Conservation (phyloP, 2,888 invertebrate species). For the Cerceris rybyensis region DNA sequence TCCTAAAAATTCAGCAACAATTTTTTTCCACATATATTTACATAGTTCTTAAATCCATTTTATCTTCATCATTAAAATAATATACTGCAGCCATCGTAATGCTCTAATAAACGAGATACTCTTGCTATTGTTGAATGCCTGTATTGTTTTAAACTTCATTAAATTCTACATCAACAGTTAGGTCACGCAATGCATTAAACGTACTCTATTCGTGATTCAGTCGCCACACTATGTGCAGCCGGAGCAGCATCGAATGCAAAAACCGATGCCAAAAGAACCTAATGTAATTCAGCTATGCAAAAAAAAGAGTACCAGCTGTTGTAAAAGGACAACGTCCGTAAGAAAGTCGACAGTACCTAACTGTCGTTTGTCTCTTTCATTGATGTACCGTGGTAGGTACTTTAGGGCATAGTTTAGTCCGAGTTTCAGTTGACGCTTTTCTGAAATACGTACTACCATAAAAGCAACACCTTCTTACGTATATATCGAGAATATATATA, state of each 20-base stretch:
- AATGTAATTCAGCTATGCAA: not conserved
- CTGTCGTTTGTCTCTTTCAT: constrained; percentile 10
- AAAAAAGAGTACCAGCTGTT: not conserved
- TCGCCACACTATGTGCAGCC: not conserved
- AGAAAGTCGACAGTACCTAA: not conserved
- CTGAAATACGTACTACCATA: constrained; percentile 2
- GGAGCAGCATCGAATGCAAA: constrained; percentile 4
- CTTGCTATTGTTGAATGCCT: too few species aligned
- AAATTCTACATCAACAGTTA: constrained; percentile 1
- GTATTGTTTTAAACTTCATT: not conserved
- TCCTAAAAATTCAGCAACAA: too few species aligned
- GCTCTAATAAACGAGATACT: too few species aligned
- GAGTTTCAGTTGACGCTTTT: constrained; percentile 10
- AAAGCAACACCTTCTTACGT: not conserved
- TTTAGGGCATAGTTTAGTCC: constrained; percentile 26
- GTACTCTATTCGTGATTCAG: constrained; percentile 21
- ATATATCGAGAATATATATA: constrained; percentile 3
- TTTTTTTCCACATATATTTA: too few species aligned
- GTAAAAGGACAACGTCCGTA: not conserved
- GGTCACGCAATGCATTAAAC: constrained; percentile 16
- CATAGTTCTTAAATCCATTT: too few species aligned
- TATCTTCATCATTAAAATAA: too few species aligned
- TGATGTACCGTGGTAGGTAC: not conserved
- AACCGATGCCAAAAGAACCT: not conserved
- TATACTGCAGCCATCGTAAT: too few species aligned